Base-by-base conservation (phyloP, 2,113 vertebrate genomes). In the Ceyx melanurus region DNA sequence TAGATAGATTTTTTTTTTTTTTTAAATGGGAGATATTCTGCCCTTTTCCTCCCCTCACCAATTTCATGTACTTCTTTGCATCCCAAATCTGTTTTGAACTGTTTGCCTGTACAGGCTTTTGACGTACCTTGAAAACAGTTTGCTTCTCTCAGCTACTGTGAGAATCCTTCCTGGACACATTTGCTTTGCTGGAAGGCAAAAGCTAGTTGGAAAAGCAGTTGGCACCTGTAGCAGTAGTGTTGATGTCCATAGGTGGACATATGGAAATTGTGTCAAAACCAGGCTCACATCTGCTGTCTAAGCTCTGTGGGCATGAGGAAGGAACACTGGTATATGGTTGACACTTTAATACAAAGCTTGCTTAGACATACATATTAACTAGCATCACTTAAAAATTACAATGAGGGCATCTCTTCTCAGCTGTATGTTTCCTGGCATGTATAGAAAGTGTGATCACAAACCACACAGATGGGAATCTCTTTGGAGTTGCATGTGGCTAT, bases 141-240 rank as follows among this genome's bases (percentile, higher is more conserved):
- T 23, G 31, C 22, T 88, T 83, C 51, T 75, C 35, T 86, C 58
- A 72, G 40, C n/a, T 75, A 10, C 21, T 21, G 37, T 9, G 45
- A 84, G 78, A 89, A 40, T 14, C 37, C 28, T 76, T 90, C 43
- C 56, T 89, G 81, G 77, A 89, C 82, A 64, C 17, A 57, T 48
- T 71, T 86, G 62, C 48, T 15, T 82, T 84, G 81, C 83, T 82
- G 58, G 48, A 93, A 92, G 81, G 61, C 77, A 89, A 82, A 82
- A 93, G 18, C 18, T 58, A 10, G 10, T 37, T 90, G 74, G 86
- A 87, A 90, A 76, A 95, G 31, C 3, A 2, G 14, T 65, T 45
- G 8, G 23, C 45, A 75, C n/a, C 45, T 88, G 42, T 65, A 78
- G 54, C 15, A 37, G 50, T 75, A 70, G 61, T 31, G 71, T 29